Evolutionary conservation across 1,140 invertebrate genomes (phyloP), one percentile per base, ranked within the genome.

Genomic region (Scaptomyza pallida): DNA sequence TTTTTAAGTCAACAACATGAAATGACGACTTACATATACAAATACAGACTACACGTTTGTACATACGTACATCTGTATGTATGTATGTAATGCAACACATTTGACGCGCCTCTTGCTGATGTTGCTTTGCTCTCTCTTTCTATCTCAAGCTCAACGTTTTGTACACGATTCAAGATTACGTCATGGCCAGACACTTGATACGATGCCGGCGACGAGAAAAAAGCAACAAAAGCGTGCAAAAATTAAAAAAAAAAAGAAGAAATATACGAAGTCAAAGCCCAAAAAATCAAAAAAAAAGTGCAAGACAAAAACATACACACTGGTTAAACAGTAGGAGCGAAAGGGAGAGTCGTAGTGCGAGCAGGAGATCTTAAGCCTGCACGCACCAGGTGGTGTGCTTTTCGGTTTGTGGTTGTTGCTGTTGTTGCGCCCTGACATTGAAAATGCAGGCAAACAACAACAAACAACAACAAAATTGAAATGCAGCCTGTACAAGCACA

Each of bases 161-260:
- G 50, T 61, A 75, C 61, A 55, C 57, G 70, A 43, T 70, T 73
- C 62, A 68, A 64, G 48, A 85, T 85, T 85, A 76, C 80, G 80
- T 85, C 81, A 85, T 85, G 60, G 67, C 65, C 57, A 19, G 63
- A 76, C 63, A 83, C 79, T 75, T 78, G 79, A 83, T 83, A 78
- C 56, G 51, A 57, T 60, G 50, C 74, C 74, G 63, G 71, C 65
- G 35, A 61, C 41, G 54, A 81, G 63, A 19, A 67, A 74, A 45
- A 85, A 63, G n/a, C 62, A 75, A 76, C 44, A 76, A 63, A 37
- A 71, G 30, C 47, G 26, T 54, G 23, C 40, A 48, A 73, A 75
- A 76, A 41, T 26, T 4, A 5, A 69, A 15, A 64, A 54, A 30
- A 74, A 47, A 57, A 72, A n/a, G n/a, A n/a, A n/a, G n/a, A n/a